Evolutionary conservation across 2,888 invertebrate genomes (phyloP), one percentile per base, ranked within the genome.

Genomic region (Tetramorium bicarinatum): DNA sequence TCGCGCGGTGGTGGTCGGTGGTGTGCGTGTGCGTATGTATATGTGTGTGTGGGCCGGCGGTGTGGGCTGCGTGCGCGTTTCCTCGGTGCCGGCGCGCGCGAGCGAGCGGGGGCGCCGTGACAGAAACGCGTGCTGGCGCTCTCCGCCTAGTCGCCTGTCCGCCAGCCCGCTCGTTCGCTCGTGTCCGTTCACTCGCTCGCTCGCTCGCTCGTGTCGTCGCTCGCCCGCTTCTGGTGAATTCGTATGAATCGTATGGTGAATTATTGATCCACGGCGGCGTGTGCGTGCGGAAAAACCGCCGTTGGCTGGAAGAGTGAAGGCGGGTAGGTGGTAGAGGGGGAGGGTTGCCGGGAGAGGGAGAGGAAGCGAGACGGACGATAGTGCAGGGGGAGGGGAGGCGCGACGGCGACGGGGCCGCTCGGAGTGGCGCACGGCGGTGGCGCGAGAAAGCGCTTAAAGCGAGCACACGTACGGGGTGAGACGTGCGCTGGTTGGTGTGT

Each of bases 221-320:
- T 87, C 88, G 69, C 71, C 67, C 84, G 89, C 82, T 91, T 82
- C 91, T 86, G 80, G 91, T 87, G 88, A 88, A 89, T 91, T 91
- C 88, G 93, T 91, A 91, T 92, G 92, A 89, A 89, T 91, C 88
- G 93, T 91, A 91, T 92, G 92, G 92, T 93, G 92, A 93, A 93
- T 93, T 93, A 93, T 93, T 92, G 93, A 93, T 93, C 93, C 91
- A 88, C 86, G 87, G 89, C 91, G 92, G 90, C 91, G 93, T 92
- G 92, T 91, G 90, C 86, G 89, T 87, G 91, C 84, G 90, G 91
- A 93, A 93, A 92, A 91, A 87, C 91, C 90, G 89, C 86, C 71
- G 49, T 66, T 64, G 75, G 59, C 29, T 76, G 85, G 47, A 74
- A 74, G 82, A 80, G 86, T 66, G 61, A 56, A 72, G 79, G 29